Conservation (phyloP, 2,797 vertebrate genomes). For the Acestrorhynchus altus region DNA sequence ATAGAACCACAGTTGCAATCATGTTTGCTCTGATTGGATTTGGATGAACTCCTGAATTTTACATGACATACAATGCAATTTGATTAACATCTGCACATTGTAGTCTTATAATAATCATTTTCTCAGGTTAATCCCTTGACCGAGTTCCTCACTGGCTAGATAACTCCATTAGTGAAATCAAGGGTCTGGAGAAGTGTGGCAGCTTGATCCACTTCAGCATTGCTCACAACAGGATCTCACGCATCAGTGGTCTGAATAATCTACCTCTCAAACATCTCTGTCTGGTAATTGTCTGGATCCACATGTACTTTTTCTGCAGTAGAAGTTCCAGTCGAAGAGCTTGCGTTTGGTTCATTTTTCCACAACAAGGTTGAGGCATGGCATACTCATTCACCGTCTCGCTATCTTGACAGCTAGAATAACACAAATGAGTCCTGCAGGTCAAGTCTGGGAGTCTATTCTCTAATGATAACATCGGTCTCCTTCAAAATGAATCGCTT, state of each 20-base stretch:
- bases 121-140: conserved; percentile 43
- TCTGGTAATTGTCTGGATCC: conserved; percentile 78
- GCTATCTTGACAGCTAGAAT: background rate
- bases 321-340: background rate
- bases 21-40: too few relatives aligned
- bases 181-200: conserved; percentile 83
- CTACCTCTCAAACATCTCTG: conserved; percentile 83
- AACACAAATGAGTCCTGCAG: background rate
- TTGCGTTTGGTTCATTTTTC: background rate
- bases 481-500: too few relatives aligned
- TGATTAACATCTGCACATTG: too few relatives aligned
- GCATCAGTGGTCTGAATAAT: conserved; percentile 75
- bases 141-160: conserved; percentile 67
- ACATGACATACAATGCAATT: background rate
- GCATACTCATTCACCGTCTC: background rate
- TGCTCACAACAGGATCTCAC: conserved; percentile 84
- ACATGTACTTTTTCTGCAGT: background rate
- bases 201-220: conserved; percentile 84
- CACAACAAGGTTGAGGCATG: background rate
- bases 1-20: too few relatives aligned
- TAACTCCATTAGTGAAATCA: conserved; percentile 86
- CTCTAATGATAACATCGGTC: too few relatives aligned
- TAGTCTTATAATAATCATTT: background rate
- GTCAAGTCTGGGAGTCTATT: too few relatives aligned
- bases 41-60: background rate